Percentiles rank a stretch among this genome's conserved stretches.
phyloP scores from a whole-genome alignment of 2,888 invertebrate species.

The Melolontha melolontha region DNA sequence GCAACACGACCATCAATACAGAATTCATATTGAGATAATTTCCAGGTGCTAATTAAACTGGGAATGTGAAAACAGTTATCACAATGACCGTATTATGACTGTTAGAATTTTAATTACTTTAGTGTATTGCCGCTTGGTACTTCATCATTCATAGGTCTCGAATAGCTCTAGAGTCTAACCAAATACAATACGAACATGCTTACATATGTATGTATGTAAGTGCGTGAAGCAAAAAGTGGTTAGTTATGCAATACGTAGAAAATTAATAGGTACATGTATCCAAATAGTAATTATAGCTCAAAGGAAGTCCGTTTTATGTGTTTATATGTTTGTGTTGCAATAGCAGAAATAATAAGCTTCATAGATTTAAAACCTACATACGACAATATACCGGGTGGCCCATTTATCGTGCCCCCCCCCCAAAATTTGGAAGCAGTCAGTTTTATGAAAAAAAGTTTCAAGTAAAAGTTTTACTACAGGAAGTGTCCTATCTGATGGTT shows the following conservation, averaged over 20 bases:
- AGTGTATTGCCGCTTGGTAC: constrained; percentile 12
- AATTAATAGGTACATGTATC: constrained; percentile 18
- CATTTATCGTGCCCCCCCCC: no score
- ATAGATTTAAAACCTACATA: constrained; percentile 16
- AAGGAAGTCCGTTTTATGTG: constrained; percentile 23
- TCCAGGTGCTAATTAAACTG: constrained; percentile 27
- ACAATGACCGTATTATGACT: constrained; percentile 30
- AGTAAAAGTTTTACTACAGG: no score
- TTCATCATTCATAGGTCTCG: constrained; percentile 5
- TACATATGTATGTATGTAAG: no score
- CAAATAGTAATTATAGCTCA: constrained; percentile 20
- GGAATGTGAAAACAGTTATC: constrained; percentile 36
- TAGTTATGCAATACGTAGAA: constrained; percentile 17
- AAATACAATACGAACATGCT: constrained; percentile 6
- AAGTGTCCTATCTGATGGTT: no score
- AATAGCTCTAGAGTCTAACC: neutral
- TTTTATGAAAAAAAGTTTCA: no score
- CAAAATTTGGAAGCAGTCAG: no score
- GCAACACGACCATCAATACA: constrained; percentile 15
- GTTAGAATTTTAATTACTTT: constrained; percentile 34
- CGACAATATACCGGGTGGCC: no score
- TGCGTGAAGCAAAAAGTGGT: neutral
- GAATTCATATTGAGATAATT: constrained; percentile 26
- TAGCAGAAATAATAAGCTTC: constrained; percentile 23
- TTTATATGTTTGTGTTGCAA: constrained; percentile 13